Conservation (phyloP, 92 coral and sea anemone species). For the Chrysogorgia sp. region DNA sequence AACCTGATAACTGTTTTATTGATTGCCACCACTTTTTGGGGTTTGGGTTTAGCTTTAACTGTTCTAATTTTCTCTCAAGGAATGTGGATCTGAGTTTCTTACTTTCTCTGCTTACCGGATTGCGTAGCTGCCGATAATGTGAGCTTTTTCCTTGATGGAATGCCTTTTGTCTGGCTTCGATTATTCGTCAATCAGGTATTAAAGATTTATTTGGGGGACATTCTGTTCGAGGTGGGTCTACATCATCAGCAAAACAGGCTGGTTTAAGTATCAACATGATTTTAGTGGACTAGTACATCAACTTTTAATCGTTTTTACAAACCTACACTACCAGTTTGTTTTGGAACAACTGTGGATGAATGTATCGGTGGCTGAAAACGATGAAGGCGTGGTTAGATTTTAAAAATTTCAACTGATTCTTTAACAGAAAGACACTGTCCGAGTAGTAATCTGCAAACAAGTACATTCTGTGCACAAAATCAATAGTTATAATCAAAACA, state of each 20-base stretch:
- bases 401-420: too few relatives aligned
- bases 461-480: too few relatives aligned
- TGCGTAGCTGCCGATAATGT: conserved; percentile 17
- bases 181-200: too few relatives aligned
- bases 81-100: conserved; percentile 24
- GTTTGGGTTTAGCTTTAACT: conserved; percentile 28
- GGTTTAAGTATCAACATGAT: conserved; percentile 38
- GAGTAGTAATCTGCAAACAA: too few relatives aligned
- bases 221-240: conserved; percentile 45
- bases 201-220: conserved; percentile 42
- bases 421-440: too few relatives aligned
- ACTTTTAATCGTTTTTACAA: conserved; percentile 27
- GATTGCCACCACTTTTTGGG: conserved; percentile 41
- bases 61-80: conserved; percentile 16
- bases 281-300: conserved; percentile 39
- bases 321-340: conserved; percentile 1
- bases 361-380: too few relatives aligned
- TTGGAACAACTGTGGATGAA: conserved; percentile 16
- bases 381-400: too few relatives aligned
- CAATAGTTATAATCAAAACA: too few relatives aligned
- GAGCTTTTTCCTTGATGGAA: conserved; percentile 13
- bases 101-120: conserved; percentile 12
- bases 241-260: conserved; percentile 37
- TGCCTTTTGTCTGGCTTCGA: conserved; percentile 33
- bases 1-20: conserved; percentile 29